Evolutionary conservation across 2,888 invertebrate genomes (phyloP), one percentile per base, ranked within the genome.

Genomic region (Xanthorhoe spadicearia): DNA sequence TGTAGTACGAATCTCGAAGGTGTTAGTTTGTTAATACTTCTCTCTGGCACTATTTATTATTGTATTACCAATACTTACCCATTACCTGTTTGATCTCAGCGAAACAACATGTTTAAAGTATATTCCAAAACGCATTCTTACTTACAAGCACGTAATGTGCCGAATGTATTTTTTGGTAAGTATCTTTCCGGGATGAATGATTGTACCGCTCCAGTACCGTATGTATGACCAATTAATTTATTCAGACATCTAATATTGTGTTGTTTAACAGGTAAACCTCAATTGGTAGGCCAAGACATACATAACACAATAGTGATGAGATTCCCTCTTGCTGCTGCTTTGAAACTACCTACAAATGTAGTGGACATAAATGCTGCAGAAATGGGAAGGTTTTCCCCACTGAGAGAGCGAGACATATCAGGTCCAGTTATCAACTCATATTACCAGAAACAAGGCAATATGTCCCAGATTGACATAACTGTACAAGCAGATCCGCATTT

Each of bases 301-400:
- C 94, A 95, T 74, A 80, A 90, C 32, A 90, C 94, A 6, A 85
- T 89, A 28, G 75, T 82, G 19, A 84, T 90, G 54, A 93, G 89
- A 74, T 95, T 94, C 78, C 94, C 95, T 1, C 91, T 90, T 64
- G 93, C 76, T n/a, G 68, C 92, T 2, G 94, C 87, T 43, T 77
- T 96, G 43, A 94, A 95, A 61, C 80, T 96, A 55, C 96, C 96
- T 0, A 91, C 89, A 32, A 96, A 95, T 81, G 90, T 95, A 4
- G 89, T 94, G 13, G 94, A 95, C 76, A 95, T 96, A 71, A 95
- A 95, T 81, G 91, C 94, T 55, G 90, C 94, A 13, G 95, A 95
- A 85, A 93, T 94, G 74, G 94, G 95, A 17, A 92, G 94, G 71
- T 96, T 96, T 78, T 95, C 95, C 0, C 95, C 95, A 2, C 90